Base-by-base conservation (phyloP, 2,113 vertebrate genomes). In the Actenoides hombroni region DNA sequence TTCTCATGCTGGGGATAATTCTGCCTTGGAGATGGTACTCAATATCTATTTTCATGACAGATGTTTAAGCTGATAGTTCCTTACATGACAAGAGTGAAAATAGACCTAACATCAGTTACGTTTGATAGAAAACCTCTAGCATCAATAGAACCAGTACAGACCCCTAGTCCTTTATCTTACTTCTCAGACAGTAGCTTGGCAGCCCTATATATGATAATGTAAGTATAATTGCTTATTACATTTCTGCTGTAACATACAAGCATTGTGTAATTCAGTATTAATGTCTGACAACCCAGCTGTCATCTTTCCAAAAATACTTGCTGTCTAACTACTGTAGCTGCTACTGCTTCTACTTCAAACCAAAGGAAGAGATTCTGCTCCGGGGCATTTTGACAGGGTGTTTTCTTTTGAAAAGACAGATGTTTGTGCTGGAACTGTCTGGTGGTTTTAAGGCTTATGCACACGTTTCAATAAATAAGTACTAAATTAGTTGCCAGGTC, bases 211-310 rank as follows among this genome's bases (percentile, higher is more conserved):
- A 84, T 61, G 54, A 87, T 96, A 95, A 97, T 95, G 95, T 69
- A 95, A 71, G 87, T 95, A 96, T 95, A 97, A 97, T 92, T 86
- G 82, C 96, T 96, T 96, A 69, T 90, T 96, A 69, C 84, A 73
- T 93, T 89, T 96, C 89, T 96, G 70, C 91, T 88, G 92, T 94
- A 94, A 91, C 87, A 87, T 88, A 94, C 91, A 97, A 95, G 91
- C 60, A 37, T 90, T 90, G 90, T 92, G 88, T 96, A 95, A 94
- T 94, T 96, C 96, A 90, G 91, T 92, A 96, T 87, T 94, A 96
- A 89, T 88, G 88, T 85, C 96, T 97, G 95, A 96, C 96, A 97
- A 83, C 94, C 85, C 94, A 95, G 96, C 95, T 97, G 96, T 97
- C 96, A 95, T 78, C 80, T 94, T 92, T 96, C 96, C 94, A 96